Evolutionary conservation across 1,140 invertebrate genomes (phyloP).

Genomic region (Caenorhabditis latens): DNA sequence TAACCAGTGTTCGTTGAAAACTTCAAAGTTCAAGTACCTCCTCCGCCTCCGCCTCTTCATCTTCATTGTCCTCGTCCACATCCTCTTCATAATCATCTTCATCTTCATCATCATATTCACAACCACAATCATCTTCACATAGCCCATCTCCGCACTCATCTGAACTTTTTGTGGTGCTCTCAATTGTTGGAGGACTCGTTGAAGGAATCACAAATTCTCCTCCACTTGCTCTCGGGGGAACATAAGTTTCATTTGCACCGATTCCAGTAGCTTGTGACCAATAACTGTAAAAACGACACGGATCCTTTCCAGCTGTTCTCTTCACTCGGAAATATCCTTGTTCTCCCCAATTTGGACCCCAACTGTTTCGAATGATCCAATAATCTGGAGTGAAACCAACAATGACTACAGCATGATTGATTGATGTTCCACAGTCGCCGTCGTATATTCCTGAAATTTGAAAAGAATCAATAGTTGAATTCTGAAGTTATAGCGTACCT

Average conservation of each 20-base stretch:
- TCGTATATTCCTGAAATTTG: conserved; percentile 55
- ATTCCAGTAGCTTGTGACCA: conserved; percentile 52
- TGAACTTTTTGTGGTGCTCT: background rate
- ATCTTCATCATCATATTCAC: conserved; percentile 46
- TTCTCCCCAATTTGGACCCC: conserved; percentile 57
- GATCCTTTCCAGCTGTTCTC: conserved; percentile 49
- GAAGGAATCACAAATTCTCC: background rate
- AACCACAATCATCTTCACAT: conserved; percentile 52
- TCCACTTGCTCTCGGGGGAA: background rate
- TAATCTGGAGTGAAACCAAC: conserved; percentile 59
- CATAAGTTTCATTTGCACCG: background rate
- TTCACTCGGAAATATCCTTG: conserved; percentile 51
- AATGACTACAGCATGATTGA: conserved; percentile 61
- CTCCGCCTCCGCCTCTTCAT: background rate
- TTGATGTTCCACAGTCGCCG: conserved; percentile 51
- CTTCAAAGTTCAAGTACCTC: conserved; percentile 11
- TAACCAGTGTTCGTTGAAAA: background rate
- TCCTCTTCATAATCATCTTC: conserved; percentile 11
- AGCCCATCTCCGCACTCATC: background rate
- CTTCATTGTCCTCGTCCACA: conserved; percentile 3
- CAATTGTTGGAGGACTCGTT: background rate
- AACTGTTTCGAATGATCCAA: conserved; percentile 61
- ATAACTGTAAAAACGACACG: conserved; percentile 50
- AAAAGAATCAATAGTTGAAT: background rate
- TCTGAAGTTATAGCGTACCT: background rate